These are phyloP conservation scores for Chloebia gouldiae DNA, from an alignment of 2,113 vertebrate genomes.

Conservation along the genomic window DNA sequence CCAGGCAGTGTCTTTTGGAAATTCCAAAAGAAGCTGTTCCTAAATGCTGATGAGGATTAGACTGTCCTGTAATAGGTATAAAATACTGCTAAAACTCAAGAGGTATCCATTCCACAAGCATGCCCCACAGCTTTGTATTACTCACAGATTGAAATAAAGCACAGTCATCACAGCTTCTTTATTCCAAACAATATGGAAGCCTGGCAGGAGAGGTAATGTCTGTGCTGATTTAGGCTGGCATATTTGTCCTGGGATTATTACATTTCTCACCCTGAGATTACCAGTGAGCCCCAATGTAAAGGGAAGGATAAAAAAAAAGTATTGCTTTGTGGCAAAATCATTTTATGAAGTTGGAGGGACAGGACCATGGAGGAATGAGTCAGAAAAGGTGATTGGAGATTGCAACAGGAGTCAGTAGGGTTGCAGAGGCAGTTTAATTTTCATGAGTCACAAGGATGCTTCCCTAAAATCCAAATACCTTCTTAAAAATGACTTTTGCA, in stretches of 20 bases:
- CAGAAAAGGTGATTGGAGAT: neutral
- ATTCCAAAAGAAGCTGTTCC: neutral
- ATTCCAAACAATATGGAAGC: neutral
- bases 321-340: neutral
- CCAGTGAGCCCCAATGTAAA: neutral
- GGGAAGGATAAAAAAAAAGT: neutral
- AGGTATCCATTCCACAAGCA: neutral
- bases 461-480: neutral
- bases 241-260: neutral
- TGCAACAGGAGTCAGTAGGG: neutral
- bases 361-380: neutral
- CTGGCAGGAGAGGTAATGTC: neutral
- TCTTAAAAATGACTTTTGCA: neutral
- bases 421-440: neutral
- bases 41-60: neutral
- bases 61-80: neutral
- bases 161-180: neutral
- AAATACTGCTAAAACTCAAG: neutral
- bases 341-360: neutral
- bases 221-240: fast-evolving
- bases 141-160: neutral
- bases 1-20: neutral
- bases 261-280: neutral
- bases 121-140: neutral
- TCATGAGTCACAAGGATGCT: neutral